phyloP scores from a whole-genome alignment of 2,113 vertebrate genomes.

The Oryzias woworae region DNA sequence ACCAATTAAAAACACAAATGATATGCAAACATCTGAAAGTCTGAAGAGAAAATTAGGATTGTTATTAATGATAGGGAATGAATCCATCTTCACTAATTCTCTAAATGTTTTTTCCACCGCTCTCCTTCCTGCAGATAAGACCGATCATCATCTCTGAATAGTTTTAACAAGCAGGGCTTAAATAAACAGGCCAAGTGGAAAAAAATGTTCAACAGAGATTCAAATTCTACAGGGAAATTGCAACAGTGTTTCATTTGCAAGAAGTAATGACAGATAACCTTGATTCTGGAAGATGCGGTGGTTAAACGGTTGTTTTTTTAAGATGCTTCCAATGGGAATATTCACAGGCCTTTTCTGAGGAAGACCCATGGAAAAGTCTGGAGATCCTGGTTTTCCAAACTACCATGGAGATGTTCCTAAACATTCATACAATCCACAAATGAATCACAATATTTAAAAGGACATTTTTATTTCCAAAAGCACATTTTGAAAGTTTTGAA shows the following conservation, averaged over 20 bases:
- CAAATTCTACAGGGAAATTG: constrained; percentile 9
- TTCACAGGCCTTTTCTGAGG: too few relatives aligned
- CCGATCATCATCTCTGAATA: constrained; percentile 38
- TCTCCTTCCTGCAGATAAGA: constrained; percentile 58
- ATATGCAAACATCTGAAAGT: constrained; percentile 80
- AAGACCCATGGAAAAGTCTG: too few relatives aligned
- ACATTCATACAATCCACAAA: too few relatives aligned
- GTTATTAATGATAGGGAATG: constrained; percentile 72
- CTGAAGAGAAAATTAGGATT: constrained; percentile 73
- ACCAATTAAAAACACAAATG: constrained; percentile 81
- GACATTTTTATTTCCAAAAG: too few relatives aligned
- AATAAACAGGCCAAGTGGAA: constrained; percentile 47
- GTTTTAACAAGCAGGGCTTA: constrained; percentile 22
- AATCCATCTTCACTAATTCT: constrained; percentile 64
- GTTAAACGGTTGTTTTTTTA: constrained; percentile 1
- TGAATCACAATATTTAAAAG: too few relatives aligned
- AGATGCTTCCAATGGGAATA: not conserved
- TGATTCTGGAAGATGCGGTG: not conserved
- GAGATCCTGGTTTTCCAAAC: too few relatives aligned
- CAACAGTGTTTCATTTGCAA: not conserved
- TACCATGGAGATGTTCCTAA: too few relatives aligned
- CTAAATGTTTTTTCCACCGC: constrained; percentile 56
- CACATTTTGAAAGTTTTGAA: too few relatives aligned
- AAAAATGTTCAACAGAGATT: constrained; percentile 23
- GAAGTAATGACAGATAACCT: constrained; percentile 3